phyloP scores from a whole-genome alignment of 2,888 invertebrate species.

The Furcula furcula region DNA sequence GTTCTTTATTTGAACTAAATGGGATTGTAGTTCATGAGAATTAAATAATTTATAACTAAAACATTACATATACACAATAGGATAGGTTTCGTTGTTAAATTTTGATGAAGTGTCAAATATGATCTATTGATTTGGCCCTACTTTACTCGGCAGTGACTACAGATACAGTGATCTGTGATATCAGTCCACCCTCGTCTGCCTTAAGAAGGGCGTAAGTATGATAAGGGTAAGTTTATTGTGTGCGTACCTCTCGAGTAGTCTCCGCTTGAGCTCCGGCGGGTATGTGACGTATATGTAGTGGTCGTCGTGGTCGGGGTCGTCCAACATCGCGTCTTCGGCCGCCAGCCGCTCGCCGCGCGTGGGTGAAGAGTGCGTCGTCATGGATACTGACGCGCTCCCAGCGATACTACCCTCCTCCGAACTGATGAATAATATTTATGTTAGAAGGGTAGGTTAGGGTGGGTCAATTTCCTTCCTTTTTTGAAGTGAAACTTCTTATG shows the following conservation, averaged over 20 bases:
- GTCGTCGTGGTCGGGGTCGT: conserved; percentile 83
- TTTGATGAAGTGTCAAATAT: no score
- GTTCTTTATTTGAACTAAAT: no score
- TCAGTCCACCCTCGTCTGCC: conserved; percentile 61
- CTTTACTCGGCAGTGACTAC: neutral
- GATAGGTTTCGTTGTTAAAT: no score
- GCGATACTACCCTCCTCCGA: conserved; percentile 86
- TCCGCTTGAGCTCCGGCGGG: conserved; percentile 92
- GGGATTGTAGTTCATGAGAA: no score
- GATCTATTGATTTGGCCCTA: no score
- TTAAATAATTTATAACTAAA: no score
- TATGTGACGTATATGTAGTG: conserved; percentile 94
- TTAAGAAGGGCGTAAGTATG: conserved; percentile 60
- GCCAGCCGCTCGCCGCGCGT: conserved; percentile 78
- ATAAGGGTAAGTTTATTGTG: conserved; percentile 62
- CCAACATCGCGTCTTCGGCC: conserved; percentile 59
- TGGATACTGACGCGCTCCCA: conserved; percentile 84
- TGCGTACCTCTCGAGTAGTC: conserved; percentile 89
- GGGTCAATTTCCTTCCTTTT: no score
- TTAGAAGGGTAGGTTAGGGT: no score
- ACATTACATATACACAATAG: no score
- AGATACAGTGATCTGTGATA: no score
- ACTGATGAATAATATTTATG: no score
- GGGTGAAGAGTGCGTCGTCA: conserved; percentile 85
- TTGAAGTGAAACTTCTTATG: no score